Evolutionary conservation across 2,888 invertebrate genomes (phyloP), one percentile per base, ranked within the genome.

Genomic region (Lissonota sp.): DNA sequence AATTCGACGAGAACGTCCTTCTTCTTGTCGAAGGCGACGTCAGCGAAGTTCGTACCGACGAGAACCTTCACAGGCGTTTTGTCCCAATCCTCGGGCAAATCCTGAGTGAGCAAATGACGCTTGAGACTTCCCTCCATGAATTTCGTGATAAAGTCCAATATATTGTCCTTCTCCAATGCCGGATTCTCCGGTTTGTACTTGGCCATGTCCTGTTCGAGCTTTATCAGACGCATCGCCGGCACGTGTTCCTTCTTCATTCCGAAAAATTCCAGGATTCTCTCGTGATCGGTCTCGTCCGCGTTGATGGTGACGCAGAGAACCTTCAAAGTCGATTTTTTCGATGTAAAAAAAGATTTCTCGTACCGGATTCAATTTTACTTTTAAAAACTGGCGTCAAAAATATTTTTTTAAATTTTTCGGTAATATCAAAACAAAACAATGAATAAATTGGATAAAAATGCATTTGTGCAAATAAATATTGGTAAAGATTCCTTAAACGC

Each of bases 1-100:
- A 99, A 99, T 94, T 99, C 99, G 84, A 99, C 99, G 79, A 99
- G 95, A 66, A 99, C 99, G 90, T 96, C 96, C 94, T 99, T 99
- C 86, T 93, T 94, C 88, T 95, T 94, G 93, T 99, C 97, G 85
- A 97, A 95, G 66, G 96, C 99, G 86, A 99, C 97, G 86, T 96
- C 96, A 88, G 98, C 97, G 93, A 99, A 99, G 95, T 99, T 99
- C 92, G 96, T 96, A 84, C 99, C 96, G 74, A 99, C 99, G 78
- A 99, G 95, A 69, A 95, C 93, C 94, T 99, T 99, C 81, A 99
- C 99, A 72, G 98, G 97, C 87, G 95, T 95, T 91, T 97, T 97
- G 93, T 99, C 96, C 99, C 99, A 99, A 94, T 99, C 99, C 87
- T 96, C 97, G 6, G 99, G 99, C 86, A 99, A 92, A 0, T 98